A percentile compares a stretch with the other conserved stretches of the same genome.
These are phyloP conservation scores for Yponomeuta sedellus DNA, from an alignment of 2,888 invertebrate species.

Conservation along the genomic window DNA sequence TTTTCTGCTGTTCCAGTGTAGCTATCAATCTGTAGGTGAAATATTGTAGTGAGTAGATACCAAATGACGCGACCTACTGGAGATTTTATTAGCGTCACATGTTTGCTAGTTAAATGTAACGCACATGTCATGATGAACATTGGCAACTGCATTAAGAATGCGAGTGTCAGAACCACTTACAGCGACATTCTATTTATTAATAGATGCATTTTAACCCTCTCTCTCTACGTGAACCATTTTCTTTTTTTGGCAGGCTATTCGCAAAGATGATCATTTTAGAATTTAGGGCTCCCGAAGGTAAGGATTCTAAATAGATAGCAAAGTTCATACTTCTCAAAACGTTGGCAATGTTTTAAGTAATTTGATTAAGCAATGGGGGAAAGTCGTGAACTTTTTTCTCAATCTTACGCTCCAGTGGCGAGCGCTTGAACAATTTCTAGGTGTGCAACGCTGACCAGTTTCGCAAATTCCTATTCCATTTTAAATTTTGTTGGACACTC, in stretches of 20 bases:
- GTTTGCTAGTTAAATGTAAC: background rate
- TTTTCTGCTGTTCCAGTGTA: background rate
- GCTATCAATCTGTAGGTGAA: background rate
- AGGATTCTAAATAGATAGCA: too few relatives aligned
- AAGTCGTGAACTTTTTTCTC: constrained; percentile 63
- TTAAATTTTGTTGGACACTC: constrained; percentile 1
- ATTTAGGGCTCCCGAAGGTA: too few relatives aligned
- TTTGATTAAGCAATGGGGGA: constrained; percentile 36
- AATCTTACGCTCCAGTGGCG: constrained; percentile 72
- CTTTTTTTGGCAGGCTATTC: background rate
- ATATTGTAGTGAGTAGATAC: background rate
- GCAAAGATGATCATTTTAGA: background rate
- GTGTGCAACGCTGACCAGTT: constrained; percentile 60
- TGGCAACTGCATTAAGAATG: constrained; percentile 16
- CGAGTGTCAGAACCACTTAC: constrained; percentile 17
- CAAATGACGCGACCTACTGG: constrained; percentile 1
- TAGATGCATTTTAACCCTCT: constrained; percentile 18
- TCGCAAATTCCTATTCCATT: constrained; percentile 40
- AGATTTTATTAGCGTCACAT: constrained; percentile 2
- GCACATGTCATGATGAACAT: constrained; percentile 8
- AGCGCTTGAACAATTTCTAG: constrained; percentile 63
- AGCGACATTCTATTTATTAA: constrained; percentile 15
- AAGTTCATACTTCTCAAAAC: too few relatives aligned
- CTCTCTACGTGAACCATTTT: constrained; percentile 11
- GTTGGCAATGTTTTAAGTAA: background rate